phyloP scores from a whole-genome alignment of 1,140 invertebrate species.

The Nebria ingens region DNA sequence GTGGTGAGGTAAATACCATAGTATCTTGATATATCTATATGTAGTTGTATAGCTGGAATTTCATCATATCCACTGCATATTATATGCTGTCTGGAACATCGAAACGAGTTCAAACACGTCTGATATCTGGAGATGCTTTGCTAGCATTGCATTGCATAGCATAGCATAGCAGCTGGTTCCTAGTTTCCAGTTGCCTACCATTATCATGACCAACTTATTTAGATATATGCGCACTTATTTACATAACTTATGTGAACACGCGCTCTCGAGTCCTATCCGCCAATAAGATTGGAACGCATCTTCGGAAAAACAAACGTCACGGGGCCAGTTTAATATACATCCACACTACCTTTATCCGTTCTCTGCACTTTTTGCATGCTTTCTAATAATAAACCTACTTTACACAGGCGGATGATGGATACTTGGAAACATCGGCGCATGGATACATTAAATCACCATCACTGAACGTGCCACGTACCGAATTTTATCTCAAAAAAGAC shows the following conservation, averaged over 20 bases:
- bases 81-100: too few relatives aligned
- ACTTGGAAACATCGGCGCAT: slow-evolving; percentile 44
- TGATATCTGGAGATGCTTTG: too few relatives aligned
- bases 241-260: slow-evolving; percentile 18
- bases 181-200: background rate
- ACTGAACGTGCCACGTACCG: slow-evolving; percentile 49
- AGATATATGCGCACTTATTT: slow-evolving; percentile 21
- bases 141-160: too few relatives aligned
- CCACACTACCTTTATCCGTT: slow-evolving; percentile 1
- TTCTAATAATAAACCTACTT: background rate
- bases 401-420: slow-evolving; percentile 40
- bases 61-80: too few relatives aligned
- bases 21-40: background rate
- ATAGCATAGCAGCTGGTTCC: too few relatives aligned
- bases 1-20: slow-evolving; percentile 36
- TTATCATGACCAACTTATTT: slow-evolving; percentile 16
- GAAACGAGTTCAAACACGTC: too few relatives aligned
- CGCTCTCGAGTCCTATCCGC: slow-evolving; percentile 11
- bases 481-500: slow-evolving; percentile 52
- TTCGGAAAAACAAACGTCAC: background rate
- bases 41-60: too few relatives aligned
- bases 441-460: slow-evolving; percentile 47
- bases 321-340: background rate
- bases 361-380: background rate
- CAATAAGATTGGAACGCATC: background rate